Evolutionary conservation across 2,888 invertebrate species (phyloP).

Genomic region (Lysandra bellargus): DNA sequence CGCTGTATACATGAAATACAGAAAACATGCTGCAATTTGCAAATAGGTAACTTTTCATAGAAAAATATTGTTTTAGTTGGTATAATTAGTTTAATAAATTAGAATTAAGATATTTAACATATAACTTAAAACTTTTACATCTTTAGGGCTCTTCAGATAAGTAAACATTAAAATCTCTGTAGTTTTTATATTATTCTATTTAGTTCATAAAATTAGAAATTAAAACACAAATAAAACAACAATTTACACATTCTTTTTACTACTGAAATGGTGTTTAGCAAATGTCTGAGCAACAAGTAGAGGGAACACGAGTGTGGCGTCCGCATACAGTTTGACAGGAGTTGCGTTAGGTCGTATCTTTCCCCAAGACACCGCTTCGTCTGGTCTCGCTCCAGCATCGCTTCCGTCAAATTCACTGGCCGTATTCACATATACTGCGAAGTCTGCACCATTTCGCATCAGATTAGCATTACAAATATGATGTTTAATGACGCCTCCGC

Average conservation of each 20-base stretch:
- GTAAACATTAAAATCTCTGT: too few species aligned
- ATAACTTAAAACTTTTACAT: too few species aligned
- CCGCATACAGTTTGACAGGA: constrained; percentile 96
- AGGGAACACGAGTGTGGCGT: constrained; percentile 96
- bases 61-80: too few species aligned
- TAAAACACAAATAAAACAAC: constrained; percentile 37
- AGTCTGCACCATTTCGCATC: constrained; percentile 99
- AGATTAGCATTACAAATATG: constrained; percentile 99
- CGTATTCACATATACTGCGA: constrained; percentile 96
- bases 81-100: too few species aligned
- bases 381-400: constrained; percentile 98
- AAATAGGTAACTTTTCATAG: too few species aligned
- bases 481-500: constrained; percentile 98
- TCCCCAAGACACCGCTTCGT: constrained; percentile 99
- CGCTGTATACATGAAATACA: not conserved
- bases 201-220: too few species aligned
- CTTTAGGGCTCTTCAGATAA: too few species aligned
- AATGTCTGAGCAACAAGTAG: constrained; percentile 97
- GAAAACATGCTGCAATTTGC: too few species aligned
- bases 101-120: too few species aligned
- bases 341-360: constrained; percentile 94
- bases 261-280: constrained; percentile 84
- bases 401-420: constrained; percentile 98
- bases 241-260: constrained; percentile 72
- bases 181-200: too few species aligned